These are phyloP conservation scores for Procambarus virginalis DNA, from an alignment of 1,140 invertebrate genomes.

Conservation along the genomic window DNA sequence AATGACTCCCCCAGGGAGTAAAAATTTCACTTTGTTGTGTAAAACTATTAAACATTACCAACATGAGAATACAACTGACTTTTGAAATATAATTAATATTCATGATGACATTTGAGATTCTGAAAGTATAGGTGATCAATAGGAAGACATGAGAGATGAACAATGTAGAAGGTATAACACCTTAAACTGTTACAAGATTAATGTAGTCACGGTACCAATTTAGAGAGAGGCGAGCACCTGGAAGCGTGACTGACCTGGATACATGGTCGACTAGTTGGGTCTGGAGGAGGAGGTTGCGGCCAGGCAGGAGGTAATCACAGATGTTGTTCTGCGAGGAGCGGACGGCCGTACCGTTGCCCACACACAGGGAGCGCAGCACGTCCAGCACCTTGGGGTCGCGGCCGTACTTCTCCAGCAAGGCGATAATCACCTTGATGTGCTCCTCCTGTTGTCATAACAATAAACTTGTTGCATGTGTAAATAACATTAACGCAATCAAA, in stretches of 20 bases:
- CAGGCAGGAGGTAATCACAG: slow-evolving; percentile 96
- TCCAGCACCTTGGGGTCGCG: slow-evolving; percentile 98
- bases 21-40: too few species aligned
- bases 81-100: too few species aligned
- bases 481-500: too few species aligned
- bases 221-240: not conserved
- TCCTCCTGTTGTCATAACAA: slow-evolving; percentile 82
- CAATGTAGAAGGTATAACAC: not conserved
- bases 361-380: slow-evolving; percentile 98
- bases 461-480: not conserved
- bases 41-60: too few species aligned
- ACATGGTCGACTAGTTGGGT: slow-evolving; percentile 98
- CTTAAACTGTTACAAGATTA: too few species aligned
- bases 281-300: slow-evolving; percentile 97
- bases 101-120: too few species aligned
- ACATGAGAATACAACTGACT: too few species aligned
- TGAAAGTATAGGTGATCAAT: too few species aligned
- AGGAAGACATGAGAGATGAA: not conserved
- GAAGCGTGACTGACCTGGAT: slow-evolving; percentile 80
- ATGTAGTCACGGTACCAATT: too few species aligned
- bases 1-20: too few species aligned
- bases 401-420: slow-evolving; percentile 97
- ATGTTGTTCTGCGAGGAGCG: slow-evolving; percentile 99
- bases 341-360: slow-evolving; percentile 99
- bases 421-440: slow-evolving; percentile 99